Evolutionary conservation across 1,140 invertebrate species (phyloP).

Genomic region (Rhagoletis zephyria): DNA sequence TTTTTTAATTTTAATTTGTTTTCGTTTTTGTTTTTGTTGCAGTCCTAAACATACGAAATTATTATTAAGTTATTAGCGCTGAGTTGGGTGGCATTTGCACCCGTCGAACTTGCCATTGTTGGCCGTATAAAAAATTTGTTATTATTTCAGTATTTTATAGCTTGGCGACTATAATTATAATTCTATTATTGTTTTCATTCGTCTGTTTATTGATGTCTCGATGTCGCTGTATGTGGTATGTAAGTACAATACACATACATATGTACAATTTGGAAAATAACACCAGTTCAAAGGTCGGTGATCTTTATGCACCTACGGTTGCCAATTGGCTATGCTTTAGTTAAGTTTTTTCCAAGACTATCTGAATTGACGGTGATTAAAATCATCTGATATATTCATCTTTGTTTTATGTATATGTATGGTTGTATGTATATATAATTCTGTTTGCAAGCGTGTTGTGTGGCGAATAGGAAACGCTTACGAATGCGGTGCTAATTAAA

Average conservation of each 20-base stretch:
- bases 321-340: background rate
- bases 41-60: conserved; percentile 8
- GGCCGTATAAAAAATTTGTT: conserved; percentile 10
- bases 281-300: conserved; percentile 32
- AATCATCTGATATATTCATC: background rate
- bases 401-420: background rate
- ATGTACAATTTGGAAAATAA: background rate
- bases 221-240: background rate
- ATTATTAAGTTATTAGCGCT: conserved; percentile 44
- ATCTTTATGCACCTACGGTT: conserved; percentile 40
- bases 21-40: background rate
- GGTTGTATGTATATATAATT: background rate
- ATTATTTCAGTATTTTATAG: background rate
- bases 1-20: background rate
- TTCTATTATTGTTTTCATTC: background rate
- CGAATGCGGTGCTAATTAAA: background rate
- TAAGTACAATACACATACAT: background rate
- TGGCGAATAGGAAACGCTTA: background rate
- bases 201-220: background rate
- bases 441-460: background rate
- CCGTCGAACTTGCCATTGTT: background rate
- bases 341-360: background rate
- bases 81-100: conserved; percentile 37
- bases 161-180: conserved; percentile 1
- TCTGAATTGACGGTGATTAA: background rate